Evolutionary conservation across 2,888 invertebrate species (phyloP).

Genomic region (Acanthosoma haemorrhoidale): DNA sequence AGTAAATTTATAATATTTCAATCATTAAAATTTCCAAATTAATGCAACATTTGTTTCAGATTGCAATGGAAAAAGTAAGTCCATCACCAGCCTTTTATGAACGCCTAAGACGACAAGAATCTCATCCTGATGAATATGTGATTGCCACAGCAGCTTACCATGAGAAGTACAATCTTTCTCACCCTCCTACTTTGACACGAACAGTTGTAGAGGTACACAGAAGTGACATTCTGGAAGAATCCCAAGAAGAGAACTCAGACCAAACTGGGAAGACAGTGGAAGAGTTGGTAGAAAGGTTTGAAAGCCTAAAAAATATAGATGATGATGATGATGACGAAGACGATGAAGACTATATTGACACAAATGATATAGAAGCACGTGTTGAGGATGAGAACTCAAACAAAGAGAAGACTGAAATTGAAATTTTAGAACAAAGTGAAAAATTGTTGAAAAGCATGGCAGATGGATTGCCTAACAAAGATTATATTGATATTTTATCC

Average conservation of each 20-base stretch:
- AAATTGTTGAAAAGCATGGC: conserved; percentile 32
- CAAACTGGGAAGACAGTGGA: conserved; percentile 17
- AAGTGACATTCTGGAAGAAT: conserved; percentile 27
- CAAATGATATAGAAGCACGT: background rate
- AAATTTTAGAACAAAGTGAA: conserved; percentile 33
- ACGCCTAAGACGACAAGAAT: conserved; percentile 9
- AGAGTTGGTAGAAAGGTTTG: conserved; percentile 18
- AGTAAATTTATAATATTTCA: no score
- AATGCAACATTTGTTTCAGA: no score
- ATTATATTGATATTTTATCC: conserved; percentile 34
- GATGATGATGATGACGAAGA: background rate
- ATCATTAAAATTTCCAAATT: no score
- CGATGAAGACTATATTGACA: background rate
- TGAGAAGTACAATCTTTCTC: conserved; percentile 18
- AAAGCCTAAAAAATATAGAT: conserved; percentile 13
- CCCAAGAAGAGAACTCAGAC: conserved; percentile 26
- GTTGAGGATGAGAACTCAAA: background rate
- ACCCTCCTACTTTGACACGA: conserved; percentile 18
- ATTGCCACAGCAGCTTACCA: conserved; percentile 12
- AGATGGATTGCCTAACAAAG: conserved; percentile 27
- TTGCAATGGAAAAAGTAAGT: background rate
- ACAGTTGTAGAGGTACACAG: conserved; percentile 36
- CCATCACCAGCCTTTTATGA: conserved; percentile 26
- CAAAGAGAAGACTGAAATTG: conserved; percentile 15
- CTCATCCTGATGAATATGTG: conserved; percentile 32